A percentile compares a stretch with the other conserved stretches of the same genome.
Conservation (phyloP, 2,797 vertebrate genomes). For the Paratrypauchen microcephalus region DNA sequence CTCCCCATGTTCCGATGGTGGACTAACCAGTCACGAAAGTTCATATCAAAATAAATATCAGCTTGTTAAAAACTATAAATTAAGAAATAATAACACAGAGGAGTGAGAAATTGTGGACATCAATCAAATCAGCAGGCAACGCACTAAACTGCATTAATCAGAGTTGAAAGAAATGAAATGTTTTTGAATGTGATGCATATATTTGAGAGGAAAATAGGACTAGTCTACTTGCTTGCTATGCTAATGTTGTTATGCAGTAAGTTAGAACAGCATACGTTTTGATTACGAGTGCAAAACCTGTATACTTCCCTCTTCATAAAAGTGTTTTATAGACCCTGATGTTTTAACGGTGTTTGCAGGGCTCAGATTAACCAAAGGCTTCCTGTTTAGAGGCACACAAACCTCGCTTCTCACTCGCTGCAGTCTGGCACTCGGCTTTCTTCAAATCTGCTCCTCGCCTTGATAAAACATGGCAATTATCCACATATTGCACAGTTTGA, state of each 20-base stretch:
- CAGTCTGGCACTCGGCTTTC: slow-evolving; percentile 59
- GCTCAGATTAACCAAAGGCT: slow-evolving; percentile 64
- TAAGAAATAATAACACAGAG: no score
- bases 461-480: slow-evolving; percentile 67
- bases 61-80: no score
- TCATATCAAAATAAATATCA: no score
- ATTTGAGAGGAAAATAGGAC: background rate
- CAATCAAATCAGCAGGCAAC: no score
- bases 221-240: background rate
- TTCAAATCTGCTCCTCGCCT: slow-evolving; percentile 59
- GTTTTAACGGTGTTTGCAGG: slow-evolving; percentile 83
- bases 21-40: no score
- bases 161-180: background rate
- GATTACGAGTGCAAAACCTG: slow-evolving; percentile 51
- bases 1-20: no score
- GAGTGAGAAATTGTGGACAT: no score
- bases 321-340: slow-evolving; percentile 73
- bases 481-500: slow-evolving; percentile 68
- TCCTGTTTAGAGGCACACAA: slow-evolving; percentile 54
- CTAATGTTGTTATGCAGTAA: slow-evolving; percentile 14
- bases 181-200: background rate
- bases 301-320: slow-evolving; percentile 80
- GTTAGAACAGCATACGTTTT: slow-evolving; percentile 44
- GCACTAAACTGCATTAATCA: background rate
- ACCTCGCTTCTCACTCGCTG: slow-evolving; percentile 59